phyloP scores from a whole-genome alignment of 2,113 vertebrate genomes.

The Cololabis saira region DNA sequence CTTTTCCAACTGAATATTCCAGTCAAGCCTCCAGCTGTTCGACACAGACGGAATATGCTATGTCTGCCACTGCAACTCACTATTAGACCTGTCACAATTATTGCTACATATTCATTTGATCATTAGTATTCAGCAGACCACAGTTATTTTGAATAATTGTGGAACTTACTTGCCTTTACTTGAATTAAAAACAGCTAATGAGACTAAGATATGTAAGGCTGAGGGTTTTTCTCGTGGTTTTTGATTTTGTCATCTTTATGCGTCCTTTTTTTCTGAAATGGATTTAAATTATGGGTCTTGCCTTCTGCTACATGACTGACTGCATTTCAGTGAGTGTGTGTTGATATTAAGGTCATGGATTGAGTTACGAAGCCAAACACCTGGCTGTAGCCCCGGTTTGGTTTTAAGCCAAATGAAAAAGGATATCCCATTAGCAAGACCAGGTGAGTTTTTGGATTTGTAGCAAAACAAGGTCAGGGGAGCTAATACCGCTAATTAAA shows the following conservation, averaged over 20 bases:
- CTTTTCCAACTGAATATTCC: slow-evolving; percentile 29
- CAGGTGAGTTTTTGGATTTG: not conserved
- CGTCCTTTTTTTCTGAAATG: not conserved
- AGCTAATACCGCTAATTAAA: not conserved
- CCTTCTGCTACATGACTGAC: not conserved
- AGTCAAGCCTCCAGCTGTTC: slow-evolving; percentile 19
- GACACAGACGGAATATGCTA: slow-evolving; percentile 23
- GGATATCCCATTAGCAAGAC: not conserved
- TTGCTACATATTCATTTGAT: not conserved
- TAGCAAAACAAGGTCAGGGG: not conserved
- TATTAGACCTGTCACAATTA: not conserved
- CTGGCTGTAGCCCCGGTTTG: not conserved
- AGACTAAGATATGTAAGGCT: too few relatives aligned
- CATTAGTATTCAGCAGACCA: not conserved
- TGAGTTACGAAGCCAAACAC: slow-evolving; percentile 1
- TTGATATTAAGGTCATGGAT: not conserved
- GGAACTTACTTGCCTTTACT: not conserved
- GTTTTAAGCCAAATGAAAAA: not conserved
- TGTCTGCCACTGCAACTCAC: slow-evolving; percentile 19
- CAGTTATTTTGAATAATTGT: not conserved
- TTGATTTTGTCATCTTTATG: too few relatives aligned
- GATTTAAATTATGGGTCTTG: slow-evolving; percentile 1
- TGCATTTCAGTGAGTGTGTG: slow-evolving; percentile 1
- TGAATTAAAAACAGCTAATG: not conserved
- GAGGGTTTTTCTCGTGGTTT: too few relatives aligned